Evolutionary conservation across 2,113 vertebrate genomes (phyloP), one percentile per base, ranked within the genome.

Genomic region (Rostratula benghalensis): DNA sequence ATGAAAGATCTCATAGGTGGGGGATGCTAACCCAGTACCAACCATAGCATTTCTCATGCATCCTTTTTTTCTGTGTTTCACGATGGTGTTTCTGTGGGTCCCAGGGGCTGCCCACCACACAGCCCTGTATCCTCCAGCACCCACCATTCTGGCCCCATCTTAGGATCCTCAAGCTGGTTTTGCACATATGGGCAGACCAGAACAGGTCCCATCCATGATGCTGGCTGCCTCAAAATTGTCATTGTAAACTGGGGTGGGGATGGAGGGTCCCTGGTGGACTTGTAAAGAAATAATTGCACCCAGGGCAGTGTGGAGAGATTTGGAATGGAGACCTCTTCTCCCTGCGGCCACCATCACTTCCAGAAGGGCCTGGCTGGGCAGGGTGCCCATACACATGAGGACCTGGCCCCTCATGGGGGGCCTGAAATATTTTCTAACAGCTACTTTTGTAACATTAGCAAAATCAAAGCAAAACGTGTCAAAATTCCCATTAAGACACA

Each of bases 391-490:
- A 8, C 16, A 6, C 21, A 4, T 0, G 1, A 78, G 48, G 75
- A 68, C 28, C 41, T 1, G 7, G 45, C 75, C 85, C 70, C 63
- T 67, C 45, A 6, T 4, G 31, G 48, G 4, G 67, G 22, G 59
- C 43, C n/a, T 88, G 81, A 68, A 95, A 87, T 92, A 80, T 92
- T 96, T 97, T 81, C 92, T 84, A 93, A 64, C 74, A 93, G 70
- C 92, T 95, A 92, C 91, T 97, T 97, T 37, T 93, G 91, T 94
- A 95, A 94, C 79, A 77, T 92, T 67, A 94, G 93, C 9, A 13
- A 96, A 98, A 97, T 97, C 96, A 97, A 96, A 97, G 93, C 60
- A 94, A 95, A 97, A 92, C 6, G 87, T 95, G 97, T 97, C 95
- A 95, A 96, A 97, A 94, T 90, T 75, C 69, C 92, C 91, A 96